Conservation (phyloP, 2,888 invertebrate species). For the Sphaerophoria taeniata region DNA sequence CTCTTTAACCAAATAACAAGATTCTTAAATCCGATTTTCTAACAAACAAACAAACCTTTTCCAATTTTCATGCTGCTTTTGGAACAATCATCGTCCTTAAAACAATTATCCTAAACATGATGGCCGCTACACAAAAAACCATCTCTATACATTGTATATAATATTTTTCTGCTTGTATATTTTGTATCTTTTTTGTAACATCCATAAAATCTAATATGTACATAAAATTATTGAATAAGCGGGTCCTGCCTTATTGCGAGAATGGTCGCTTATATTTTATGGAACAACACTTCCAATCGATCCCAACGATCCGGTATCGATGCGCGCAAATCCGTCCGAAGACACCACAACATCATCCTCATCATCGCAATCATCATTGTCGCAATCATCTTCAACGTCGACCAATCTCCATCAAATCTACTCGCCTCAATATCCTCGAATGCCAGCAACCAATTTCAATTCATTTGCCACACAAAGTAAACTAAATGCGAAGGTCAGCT, state of each 20-base stretch:
- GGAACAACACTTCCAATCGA: constrained; percentile 89
- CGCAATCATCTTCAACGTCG: constrained; percentile 76
- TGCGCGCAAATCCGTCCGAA: constrained; percentile 78
- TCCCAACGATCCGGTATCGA: constrained; percentile 86
- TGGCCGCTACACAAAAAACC: constrained; percentile 24
- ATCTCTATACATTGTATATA: neutral
- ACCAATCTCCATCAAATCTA: constrained; percentile 81
- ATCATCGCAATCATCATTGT: constrained; percentile 61
- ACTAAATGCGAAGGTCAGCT: constrained; percentile 57
- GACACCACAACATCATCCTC: constrained; percentile 80
- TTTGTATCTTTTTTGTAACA: constrained; percentile 38
- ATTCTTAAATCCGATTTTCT: constrained; percentile 17
- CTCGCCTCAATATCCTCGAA: constrained; percentile 81
- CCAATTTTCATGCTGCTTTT: constrained; percentile 78
- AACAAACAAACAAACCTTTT: constrained; percentile 9
- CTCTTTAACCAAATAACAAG: neutral
- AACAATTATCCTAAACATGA: constrained; percentile 43
- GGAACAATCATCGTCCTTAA: constrained; percentile 56
- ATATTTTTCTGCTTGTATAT: neutral
- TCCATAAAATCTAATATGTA: constrained; percentile 8
- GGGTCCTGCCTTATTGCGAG: constrained; percentile 95
- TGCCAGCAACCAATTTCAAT: constrained; percentile 79
- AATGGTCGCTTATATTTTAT: constrained; percentile 96
- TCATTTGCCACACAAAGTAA: constrained; percentile 69
- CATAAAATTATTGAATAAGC: constrained; percentile 29